These are phyloP conservation scores for Paramacrobiotus metropolitanus DNA, from an alignment of 1,140 invertebrate species.

Conservation along the genomic window DNA sequence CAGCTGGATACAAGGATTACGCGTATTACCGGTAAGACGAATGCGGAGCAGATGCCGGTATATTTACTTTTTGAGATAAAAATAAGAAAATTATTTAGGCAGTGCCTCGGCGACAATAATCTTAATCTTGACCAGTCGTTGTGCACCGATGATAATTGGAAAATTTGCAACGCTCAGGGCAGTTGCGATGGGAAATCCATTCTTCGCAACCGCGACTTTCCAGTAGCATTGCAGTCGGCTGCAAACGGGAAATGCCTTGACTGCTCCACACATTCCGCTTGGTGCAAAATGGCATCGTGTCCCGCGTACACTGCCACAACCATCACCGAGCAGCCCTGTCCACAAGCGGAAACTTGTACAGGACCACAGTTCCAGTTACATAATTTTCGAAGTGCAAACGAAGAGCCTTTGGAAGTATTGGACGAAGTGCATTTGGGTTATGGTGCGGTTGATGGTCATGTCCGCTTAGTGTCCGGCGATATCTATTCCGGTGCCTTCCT, in stretches of 20 bases:
- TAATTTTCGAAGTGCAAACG: neutral
- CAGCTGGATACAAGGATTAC: neutral
- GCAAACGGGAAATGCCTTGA: neutral
- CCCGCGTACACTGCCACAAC: neutral
- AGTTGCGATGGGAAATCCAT: neutral
- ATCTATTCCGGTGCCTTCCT: neutral
- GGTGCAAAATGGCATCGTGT: neutral
- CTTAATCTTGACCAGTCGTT: neutral
- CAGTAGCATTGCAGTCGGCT: neutral
- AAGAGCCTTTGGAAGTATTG: neutral
- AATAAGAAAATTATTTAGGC: no score
- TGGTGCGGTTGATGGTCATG: neutral
- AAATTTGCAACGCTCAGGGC: neutral
- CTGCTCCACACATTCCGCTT: neutral
- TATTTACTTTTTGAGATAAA: no score
- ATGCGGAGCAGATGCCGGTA: no score
- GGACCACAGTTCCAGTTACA: neutral
- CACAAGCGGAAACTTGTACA: neutral
- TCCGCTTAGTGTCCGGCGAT: neutral
- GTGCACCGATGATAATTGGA: neutral
- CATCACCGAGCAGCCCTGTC: neutral
- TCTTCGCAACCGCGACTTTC: neutral
- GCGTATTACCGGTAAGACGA: neutral
- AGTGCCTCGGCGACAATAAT: neutral
- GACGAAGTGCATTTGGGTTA: neutral